phyloP scores from a whole-genome alignment of 2,888 invertebrate species.

The Theristus sp. region DNA sequence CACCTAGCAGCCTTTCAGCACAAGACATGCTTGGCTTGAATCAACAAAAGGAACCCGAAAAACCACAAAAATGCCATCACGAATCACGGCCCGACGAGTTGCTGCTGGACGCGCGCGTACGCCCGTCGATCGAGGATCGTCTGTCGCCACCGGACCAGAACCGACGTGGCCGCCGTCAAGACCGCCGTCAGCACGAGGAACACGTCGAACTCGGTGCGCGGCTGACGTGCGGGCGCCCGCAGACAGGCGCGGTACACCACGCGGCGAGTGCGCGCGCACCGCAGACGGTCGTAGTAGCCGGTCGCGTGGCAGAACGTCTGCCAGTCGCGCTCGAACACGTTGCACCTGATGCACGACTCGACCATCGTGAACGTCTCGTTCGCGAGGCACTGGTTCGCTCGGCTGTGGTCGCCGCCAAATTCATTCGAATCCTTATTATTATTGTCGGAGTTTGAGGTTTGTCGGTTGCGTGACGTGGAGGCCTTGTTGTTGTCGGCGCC shows the following conservation, averaged over 20 bases:
- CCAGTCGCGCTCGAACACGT: neutral
- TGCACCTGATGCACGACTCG: neutral
- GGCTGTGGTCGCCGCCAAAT: too few species aligned
- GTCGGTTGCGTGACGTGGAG: too few species aligned
- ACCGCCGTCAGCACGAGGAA: neutral
- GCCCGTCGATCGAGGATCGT: neutral
- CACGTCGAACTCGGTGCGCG: neutral
- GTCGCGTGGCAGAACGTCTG: neutral
- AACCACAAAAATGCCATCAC: neutral
- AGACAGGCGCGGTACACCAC: neutral
- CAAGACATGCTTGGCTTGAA: too few species aligned
- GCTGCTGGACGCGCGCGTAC: neutral
- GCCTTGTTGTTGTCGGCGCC: too few species aligned
- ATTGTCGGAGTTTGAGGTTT: too few species aligned
- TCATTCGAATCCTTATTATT: too few species aligned
- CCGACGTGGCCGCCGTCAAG: neutral
- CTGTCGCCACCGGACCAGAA: neutral
- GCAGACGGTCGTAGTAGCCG: neutral
- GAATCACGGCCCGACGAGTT: neutral
- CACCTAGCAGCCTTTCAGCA: too few species aligned
- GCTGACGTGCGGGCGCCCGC: too few species aligned
- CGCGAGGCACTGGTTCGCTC: too few species aligned
- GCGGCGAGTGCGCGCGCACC: neutral
- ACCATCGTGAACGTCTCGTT: neutral
- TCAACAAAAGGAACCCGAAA: too few species aligned